Evolutionary conservation across 2,113 vertebrate species (phyloP), one percentile per base, ranked within the genome.

Genomic region (Chaenocephalus aceratus): DNA sequence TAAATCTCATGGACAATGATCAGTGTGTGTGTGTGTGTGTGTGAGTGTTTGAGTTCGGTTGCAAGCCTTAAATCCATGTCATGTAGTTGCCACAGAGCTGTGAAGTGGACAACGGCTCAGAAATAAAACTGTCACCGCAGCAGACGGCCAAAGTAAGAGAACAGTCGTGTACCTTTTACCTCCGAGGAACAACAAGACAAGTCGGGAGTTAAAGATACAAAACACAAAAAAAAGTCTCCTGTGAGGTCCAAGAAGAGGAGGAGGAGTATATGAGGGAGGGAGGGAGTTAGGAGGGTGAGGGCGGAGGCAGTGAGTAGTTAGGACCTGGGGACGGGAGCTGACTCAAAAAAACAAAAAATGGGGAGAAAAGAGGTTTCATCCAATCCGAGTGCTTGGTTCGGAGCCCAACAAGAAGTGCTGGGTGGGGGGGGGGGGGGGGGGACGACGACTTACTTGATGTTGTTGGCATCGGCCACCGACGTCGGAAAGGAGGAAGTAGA

Each of bases 391-490:
- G 72, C 56, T 49, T n/a, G 64, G 61, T 64, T 54, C 60, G 7
- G 94, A 72, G 69, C 61, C 57, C 58, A 70, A 66, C n/a, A 72
- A 57, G 68, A 72, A 82, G 81, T 93, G 62, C 93, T 46, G n/a
- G n/a, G n/a, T n/a, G 93, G 91, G 94, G 2, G 26, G 26, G 26
- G 2, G 26, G 26, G 26, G 26, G 91, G 85, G 92, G 89, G 92
- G 93, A n/a, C n/a, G n/a, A n/a, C n/a, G 95, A 98, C 98, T 99
- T 99, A 99, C 98, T 99, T 99, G 97, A 99, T 97, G 96, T 96
- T 97, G 96, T 95, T 96, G 92, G 96, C 95, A 80, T 98, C 97
- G 86, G 94, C 91, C 79, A 92, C 88, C 2, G 88, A 90, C 5
- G 86, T 64, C 6, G 91, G 45, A 80, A 92, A 92, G 79, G 89